Evolutionary conservation across 2,888 invertebrate species (phyloP), one percentile per base, ranked within the genome.

Genomic region (Scaptomyza caliginosa): DNA sequence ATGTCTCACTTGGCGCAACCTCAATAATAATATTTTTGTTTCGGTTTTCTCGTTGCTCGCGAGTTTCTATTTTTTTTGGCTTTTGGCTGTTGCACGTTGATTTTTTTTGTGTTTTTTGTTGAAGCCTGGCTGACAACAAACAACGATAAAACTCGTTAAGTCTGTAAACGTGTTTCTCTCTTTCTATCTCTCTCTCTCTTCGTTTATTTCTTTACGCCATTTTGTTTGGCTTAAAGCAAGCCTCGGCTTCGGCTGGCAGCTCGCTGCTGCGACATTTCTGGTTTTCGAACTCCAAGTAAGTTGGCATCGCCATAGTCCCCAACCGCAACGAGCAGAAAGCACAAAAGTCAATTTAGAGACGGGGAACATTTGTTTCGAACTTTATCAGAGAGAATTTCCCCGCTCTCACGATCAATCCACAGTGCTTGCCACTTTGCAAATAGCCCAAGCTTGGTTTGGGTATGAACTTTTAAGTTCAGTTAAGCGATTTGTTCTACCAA

Each of bases 101-200:
- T 34, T 32, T 32, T 6, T 30, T 30, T 30, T n/a, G 28, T n/a
- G n/a, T 34, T 68, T 78, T 81, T 63, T 59, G 58, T 63, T 56
- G 64, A 67, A 66, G 58, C 42, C 73, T 62, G 58, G 51, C 58
- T 10, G 36, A 49, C 26, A 48, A 57, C 39, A 48, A 57, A 28
- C 48, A 54, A 49, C 51, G 16, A 67, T 43, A 54, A 67, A 84
- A 81, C 81, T 81, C 75, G 81, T 81, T 84, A 79, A 68, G 82
- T 67, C 70, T 66, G 66, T 58, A 84, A 86, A 84, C 84, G 71
- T 80, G 84, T 84, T 84, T 74, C 66, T 69, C 58, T 52, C 28
- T 38, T 6, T 19, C 19, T 11, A 11, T 38, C 5, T 6, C 11
- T 38, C 11, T 45, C 4, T n/a, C 17, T 17, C 67, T 60, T 50